These are phyloP conservation scores for Cephalopholis sonnerati DNA, from an alignment of 2,113 vertebrate genomes.

Conservation along the genomic window DNA sequence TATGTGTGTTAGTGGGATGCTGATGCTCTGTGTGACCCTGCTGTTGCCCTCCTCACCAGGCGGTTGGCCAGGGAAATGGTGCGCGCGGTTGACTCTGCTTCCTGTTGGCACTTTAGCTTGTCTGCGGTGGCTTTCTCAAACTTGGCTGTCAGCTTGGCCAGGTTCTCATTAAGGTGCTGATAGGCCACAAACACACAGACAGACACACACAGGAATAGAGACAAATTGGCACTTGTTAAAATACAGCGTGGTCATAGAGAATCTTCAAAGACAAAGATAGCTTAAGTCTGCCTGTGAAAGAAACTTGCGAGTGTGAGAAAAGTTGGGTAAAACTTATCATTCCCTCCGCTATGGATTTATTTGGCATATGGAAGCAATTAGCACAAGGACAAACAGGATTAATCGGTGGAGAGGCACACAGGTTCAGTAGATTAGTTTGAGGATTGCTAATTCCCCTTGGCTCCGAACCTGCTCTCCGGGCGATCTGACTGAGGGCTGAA, in stretches of 20 bases:
- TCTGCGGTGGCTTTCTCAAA: constrained; percentile 95
- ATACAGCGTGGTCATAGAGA: constrained; percentile 33
- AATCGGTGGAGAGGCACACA: constrained; percentile 69
- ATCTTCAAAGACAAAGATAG: constrained; percentile 44
- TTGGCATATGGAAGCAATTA: constrained; percentile 79
- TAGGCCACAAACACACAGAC: constrained; percentile 15
- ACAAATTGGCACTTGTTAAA: constrained; percentile 45
- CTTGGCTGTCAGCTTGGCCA: constrained; percentile 90
- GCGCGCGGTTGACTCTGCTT: constrained; percentile 89
- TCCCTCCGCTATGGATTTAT: constrained; percentile 66
- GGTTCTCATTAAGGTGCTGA: constrained; percentile 94
- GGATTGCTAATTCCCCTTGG: constrained; percentile 76
- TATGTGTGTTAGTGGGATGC: constrained; percentile 10
- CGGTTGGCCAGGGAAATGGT: constrained; percentile 95
- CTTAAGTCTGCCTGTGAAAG: constrained; percentile 24
- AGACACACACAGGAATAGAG: constrained; percentile 32
- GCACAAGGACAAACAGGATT: constrained; percentile 82
- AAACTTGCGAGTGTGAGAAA: constrained; percentile 45
- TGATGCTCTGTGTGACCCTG: constrained; percentile 11
- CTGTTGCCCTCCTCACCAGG: constrained; percentile 87
- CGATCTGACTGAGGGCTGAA: constrained; percentile 62
- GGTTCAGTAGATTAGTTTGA: constrained; percentile 78
- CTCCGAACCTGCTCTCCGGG: constrained; percentile 42
- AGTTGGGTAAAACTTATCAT: constrained; percentile 65
- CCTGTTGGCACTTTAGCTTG: constrained; percentile 94